Evolutionary conservation across 2,113 vertebrate species (phyloP).

Genomic region (Symphodus melops): DNA sequence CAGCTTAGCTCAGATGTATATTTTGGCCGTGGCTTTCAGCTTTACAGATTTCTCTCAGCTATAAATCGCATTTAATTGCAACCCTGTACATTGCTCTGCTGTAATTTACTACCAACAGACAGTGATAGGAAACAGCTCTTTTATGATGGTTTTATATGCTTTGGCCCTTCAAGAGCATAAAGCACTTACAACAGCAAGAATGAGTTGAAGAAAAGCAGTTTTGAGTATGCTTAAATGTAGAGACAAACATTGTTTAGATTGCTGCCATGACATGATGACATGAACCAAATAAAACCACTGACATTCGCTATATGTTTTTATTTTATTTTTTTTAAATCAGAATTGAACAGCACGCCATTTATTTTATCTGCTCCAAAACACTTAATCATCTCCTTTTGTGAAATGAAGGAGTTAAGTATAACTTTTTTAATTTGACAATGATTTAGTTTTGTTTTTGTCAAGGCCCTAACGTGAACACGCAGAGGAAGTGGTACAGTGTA

Average conservation of each 20-base stretch:
- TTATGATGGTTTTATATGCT: slow-evolving; percentile 13
- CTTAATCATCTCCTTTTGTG: background rate
- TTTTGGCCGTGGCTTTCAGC: slow-evolving; percentile 42
- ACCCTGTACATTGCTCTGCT: slow-evolving; percentile 15
- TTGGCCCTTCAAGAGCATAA: background rate
- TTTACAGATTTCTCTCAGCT: slow-evolving; percentile 47
- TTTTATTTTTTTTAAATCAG: background rate
- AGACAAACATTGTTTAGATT: background rate
- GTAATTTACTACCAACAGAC: slow-evolving; percentile 50
- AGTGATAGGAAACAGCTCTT: slow-evolving; percentile 40
- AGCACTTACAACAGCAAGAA: background rate
- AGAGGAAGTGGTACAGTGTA: slow-evolving; percentile 34
- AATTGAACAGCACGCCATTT: background rate
- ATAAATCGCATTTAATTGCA: slow-evolving; percentile 78
- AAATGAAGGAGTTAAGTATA: background rate
- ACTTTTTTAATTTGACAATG: background rate
- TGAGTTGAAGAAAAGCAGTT: background rate
- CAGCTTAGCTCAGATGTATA: slow-evolving; percentile 61
- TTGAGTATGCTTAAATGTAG: background rate
- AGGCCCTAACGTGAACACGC: background rate
- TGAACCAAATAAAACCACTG: too few relatives aligned
- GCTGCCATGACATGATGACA: background rate
- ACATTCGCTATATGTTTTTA: too few relatives aligned
- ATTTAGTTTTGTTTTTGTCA: slow-evolving; percentile 29
- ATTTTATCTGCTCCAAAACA: background rate